Conservation (phyloP, 2,888 invertebrate species). For the Drosophila prostipennis region DNA sequence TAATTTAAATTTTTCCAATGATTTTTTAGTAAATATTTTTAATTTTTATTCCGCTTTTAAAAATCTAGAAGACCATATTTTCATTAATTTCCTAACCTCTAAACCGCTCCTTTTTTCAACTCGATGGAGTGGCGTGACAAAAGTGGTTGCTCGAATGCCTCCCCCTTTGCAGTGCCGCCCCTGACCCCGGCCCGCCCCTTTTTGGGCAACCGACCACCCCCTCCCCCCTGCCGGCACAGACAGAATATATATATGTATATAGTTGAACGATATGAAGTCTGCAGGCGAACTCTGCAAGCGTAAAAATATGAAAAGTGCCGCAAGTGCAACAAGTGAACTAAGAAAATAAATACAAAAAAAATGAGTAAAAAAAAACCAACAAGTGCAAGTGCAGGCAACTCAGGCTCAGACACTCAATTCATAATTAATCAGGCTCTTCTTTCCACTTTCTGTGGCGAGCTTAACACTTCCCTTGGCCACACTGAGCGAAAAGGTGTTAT, state of each 20-base stretch:
- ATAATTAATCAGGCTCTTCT: conserved; percentile 69
- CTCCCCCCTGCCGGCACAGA: conserved; percentile 4
- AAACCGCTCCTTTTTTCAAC: conserved; percentile 32
- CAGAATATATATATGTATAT: background rate
- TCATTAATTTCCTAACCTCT: no score
- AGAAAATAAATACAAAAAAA: conserved; percentile 2
- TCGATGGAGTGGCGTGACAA: conserved; percentile 67
- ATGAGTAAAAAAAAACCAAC: conserved; percentile 10
- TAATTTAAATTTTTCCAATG: no score
- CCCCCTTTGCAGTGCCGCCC: conserved; percentile 28
- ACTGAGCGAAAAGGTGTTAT: background rate
- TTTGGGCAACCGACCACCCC: background rate
- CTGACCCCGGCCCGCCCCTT: conserved; percentile 49
- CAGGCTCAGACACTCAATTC: conserved; percentile 55
- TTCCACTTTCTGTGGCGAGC: conserved; percentile 16
- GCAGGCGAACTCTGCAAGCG: conserved; percentile 64
- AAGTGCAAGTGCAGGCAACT: conserved; percentile 37
- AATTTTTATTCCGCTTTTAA: no score
- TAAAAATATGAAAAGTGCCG: conserved; percentile 75
- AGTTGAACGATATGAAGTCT: conserved; percentile 11
- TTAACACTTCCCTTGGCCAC: conserved; percentile 25
- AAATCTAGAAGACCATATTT: no score
- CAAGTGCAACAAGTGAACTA: conserved; percentile 45
- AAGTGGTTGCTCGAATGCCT: conserved; percentile 80
- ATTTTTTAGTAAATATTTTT: no score